A percentile compares a stretch with the other conserved stretches of the same genome.
These are phyloP conservation scores for Mystacides longicornis DNA, from an alignment of 2,888 invertebrate genomes.

Conservation along the genomic window DNA sequence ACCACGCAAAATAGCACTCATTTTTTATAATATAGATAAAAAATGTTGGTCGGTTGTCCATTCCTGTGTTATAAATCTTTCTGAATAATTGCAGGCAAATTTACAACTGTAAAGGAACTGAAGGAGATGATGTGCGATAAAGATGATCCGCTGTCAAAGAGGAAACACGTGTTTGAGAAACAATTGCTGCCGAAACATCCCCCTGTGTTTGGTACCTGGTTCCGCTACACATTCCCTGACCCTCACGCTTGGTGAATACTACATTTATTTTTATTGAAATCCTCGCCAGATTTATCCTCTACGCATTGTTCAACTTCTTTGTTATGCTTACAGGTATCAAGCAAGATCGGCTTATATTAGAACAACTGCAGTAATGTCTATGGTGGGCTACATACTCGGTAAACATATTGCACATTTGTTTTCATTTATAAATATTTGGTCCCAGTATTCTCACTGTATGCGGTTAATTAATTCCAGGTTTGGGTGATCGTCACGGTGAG, in stretches of 20 bases:
- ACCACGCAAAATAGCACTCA: too few species aligned
- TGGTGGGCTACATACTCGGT: constrained; percentile 86
- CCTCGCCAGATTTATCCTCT: too few species aligned
- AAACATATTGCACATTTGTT: constrained; percentile 13
- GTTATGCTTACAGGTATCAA: constrained; percentile 73
- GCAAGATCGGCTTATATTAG: constrained; percentile 85
- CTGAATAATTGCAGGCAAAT: constrained; percentile 13
- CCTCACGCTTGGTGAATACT: constrained; percentile 68
- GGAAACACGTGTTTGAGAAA: constrained; percentile 56
- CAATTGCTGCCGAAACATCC: constrained; percentile 65
- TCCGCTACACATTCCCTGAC: constrained; percentile 79
- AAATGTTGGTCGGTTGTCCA: too few species aligned
- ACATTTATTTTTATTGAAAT: too few species aligned
- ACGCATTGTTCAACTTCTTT: too few species aligned
- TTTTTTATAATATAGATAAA: too few species aligned
- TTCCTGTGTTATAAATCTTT: too few species aligned
- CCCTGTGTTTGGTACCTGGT: constrained; percentile 90
- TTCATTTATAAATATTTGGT: too few species aligned
- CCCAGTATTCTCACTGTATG: too few species aligned
- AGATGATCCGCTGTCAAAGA: constrained; percentile 57
- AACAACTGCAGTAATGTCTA: constrained; percentile 95
- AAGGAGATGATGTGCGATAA: constrained; percentile 54
- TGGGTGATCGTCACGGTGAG: constrained; percentile 95
- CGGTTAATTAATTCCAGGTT: too few species aligned
- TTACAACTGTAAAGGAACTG: constrained; percentile 40